Evolutionary conservation across 2,797 vertebrate genomes (phyloP).

Genomic region (Okamejei kenojei): DNA sequence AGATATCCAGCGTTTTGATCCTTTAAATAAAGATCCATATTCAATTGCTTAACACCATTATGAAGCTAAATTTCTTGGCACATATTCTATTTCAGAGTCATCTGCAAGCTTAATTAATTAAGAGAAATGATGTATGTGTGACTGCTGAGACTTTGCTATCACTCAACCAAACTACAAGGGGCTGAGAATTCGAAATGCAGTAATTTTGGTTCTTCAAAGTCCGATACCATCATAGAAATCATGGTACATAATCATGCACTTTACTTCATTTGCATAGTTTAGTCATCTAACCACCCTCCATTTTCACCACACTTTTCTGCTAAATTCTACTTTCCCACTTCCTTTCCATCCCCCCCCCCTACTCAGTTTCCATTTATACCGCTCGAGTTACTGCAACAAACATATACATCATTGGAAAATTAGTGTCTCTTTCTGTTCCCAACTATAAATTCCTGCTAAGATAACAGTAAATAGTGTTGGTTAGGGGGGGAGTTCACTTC

Average conservation of each 20-base stretch:
- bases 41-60: too few relatives aligned
- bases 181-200: neutral
- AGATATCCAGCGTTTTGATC: too few relatives aligned
- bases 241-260: neutral
- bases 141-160: neutral
- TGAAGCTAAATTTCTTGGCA: neutral
- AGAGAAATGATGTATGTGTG: neutral
- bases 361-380: neutral
- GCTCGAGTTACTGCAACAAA: neutral
- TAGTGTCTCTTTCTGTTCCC: neutral
- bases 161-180: slow-evolving; percentile 4
- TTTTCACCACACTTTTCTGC: neutral
- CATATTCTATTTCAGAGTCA: neutral
- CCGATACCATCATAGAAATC: neutral
- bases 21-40: too few relatives aligned
- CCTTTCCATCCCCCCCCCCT: too few relatives aligned
- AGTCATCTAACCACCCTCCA: neutral
- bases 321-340: neutral
- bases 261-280: slow-evolving; percentile 7
- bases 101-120: slow-evolving; percentile 6
- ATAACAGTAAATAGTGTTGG: neutral
- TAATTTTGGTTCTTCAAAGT: slow-evolving; percentile 8
- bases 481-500: neutral
- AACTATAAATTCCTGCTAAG: neutral
- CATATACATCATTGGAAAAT: neutral